Evolutionary conservation across 2,888 invertebrate genomes (phyloP).

Genomic region (Netelia melanura): DNA sequence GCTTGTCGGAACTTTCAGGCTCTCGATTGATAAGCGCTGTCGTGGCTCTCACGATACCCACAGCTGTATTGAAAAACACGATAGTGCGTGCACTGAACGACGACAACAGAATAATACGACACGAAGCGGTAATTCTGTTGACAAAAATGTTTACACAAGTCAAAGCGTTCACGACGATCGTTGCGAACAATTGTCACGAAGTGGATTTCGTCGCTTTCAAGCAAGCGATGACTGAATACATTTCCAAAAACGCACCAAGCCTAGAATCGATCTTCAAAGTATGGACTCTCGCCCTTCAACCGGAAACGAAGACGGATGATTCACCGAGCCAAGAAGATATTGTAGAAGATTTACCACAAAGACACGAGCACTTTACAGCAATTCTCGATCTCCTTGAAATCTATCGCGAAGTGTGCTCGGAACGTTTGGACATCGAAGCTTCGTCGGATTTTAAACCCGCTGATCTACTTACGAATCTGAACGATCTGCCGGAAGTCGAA

Average conservation of each 20-base stretch:
- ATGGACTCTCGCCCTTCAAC: slow-evolving; percentile 79
- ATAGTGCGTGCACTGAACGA: slow-evolving; percentile 77
- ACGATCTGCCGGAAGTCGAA: slow-evolving; percentile 67
- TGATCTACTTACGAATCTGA: slow-evolving; percentile 72
- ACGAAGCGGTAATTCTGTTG: slow-evolving; percentile 82
- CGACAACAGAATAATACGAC: slow-evolving; percentile 77
- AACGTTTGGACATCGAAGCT: slow-evolving; percentile 83
- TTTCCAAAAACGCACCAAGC: slow-evolving; percentile 81
- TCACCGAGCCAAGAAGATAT: slow-evolving; percentile 38
- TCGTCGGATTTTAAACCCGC: slow-evolving; percentile 69
- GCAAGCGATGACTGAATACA: slow-evolving; percentile 73
- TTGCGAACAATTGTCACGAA: slow-evolving; percentile 65
- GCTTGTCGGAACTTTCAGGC: slow-evolving; percentile 85
- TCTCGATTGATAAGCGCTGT: slow-evolving; percentile 86
- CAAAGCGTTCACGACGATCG: slow-evolving; percentile 77
- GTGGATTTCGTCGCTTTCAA: slow-evolving; percentile 67
- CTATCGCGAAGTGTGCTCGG: slow-evolving; percentile 86
- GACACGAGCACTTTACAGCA: slow-evolving; percentile 77
- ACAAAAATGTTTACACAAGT: slow-evolving; percentile 84
- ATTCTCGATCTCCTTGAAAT: slow-evolving; percentile 87
- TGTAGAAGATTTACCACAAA: slow-evolving; percentile 52
- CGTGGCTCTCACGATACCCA: slow-evolving; percentile 86
- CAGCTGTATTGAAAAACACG: slow-evolving; percentile 85
- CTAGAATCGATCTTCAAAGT: slow-evolving; percentile 80
- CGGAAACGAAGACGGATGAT: slow-evolving; percentile 65